These are phyloP conservation scores for Scolopax rusticola DNA, from an alignment of 2,797 vertebrate species.

Conservation along the genomic window DNA sequence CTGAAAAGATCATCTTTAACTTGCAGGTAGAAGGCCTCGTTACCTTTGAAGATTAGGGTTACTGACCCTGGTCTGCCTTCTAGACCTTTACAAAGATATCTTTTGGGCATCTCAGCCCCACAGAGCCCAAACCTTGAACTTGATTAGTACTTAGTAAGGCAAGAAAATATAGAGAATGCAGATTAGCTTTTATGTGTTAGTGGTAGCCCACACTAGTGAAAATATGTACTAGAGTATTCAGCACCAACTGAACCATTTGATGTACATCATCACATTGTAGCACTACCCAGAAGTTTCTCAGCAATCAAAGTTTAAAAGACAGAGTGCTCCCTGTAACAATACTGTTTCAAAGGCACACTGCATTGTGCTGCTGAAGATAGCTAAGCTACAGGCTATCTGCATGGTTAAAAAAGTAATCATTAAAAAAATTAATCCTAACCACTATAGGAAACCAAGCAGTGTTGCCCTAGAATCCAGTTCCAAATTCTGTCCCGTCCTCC, in stretches of 20 bases:
- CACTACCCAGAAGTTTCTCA: neutral
- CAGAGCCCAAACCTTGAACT: neutral
- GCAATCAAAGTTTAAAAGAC: neutral
- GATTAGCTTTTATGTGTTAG: neutral
- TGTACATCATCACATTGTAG: too few relatives aligned
- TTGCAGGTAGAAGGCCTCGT: neutral
- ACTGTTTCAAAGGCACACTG: neutral
- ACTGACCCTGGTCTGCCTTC: neutral
- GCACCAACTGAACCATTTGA: neutral
- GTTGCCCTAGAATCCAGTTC: neutral
- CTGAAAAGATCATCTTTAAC: neutral
- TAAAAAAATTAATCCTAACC: neutral
- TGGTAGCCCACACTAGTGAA: fast-evolving
- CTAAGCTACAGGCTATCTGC: neutral
- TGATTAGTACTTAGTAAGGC: neutral
- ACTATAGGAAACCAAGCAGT: neutral
- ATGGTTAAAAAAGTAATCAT: neutral
- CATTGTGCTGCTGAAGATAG: neutral
- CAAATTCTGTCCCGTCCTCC: neutral
- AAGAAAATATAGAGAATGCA: neutral
- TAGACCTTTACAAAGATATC: neutral
- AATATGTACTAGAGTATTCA: neutral
- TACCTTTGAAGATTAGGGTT: neutral
- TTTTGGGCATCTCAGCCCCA: neutral
- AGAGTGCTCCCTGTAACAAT: neutral